Evolutionary conservation across 2,888 invertebrate species (phyloP), one percentile per base, ranked within the genome.

Genomic region (Villa cingulata): DNA sequence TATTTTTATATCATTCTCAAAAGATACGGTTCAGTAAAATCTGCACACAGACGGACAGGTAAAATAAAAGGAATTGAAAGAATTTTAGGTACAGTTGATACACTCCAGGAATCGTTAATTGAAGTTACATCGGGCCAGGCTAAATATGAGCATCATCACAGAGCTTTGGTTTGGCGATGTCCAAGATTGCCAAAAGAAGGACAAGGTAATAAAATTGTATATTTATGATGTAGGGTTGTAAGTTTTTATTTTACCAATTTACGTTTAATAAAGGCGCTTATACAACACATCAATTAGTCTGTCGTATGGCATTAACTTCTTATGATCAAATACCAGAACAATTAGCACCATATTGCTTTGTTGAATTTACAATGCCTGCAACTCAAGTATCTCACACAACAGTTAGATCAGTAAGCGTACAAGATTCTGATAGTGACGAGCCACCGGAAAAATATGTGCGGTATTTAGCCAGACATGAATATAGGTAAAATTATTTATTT

Each of bases 331-430:
- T 97, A 63, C 98, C 98, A 23, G 92, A 90, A 54, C 83, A 86
- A 67, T 77, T 96, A 65, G 84, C 92, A 52, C 85, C 85, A 56
- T 83, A 80, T 69, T 88, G 89, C 57, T 80, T 80, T 65, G 94
- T 97, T 32, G 95, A 97, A 71, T 98, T 96, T 71, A 96, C 94
- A 42, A 98, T 98, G 97, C 97, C 98, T 34, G 86, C 91, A 55
- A 92, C 94, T 36, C 94, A 94, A 65, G 84, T 81, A 45, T 91
- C 91, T 50, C 96, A 97, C 70, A 91, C 92, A 46, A 96, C 95
- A 36, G 88, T 95, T 56, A 78, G 98, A 57, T 96, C 95, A 56
- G 91, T 91, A 41, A 88, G 89, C 62, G 80, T 92, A 58, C 85
- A 85, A 67, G 80, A 84, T 63, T 86, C 86, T 55, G 87, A 87